A percentile compares a stretch with the other conserved stretches of the same genome.
phyloP scores from a whole-genome alignment of 1,140 invertebrate species.

The Magallana ariakensis region DNA sequence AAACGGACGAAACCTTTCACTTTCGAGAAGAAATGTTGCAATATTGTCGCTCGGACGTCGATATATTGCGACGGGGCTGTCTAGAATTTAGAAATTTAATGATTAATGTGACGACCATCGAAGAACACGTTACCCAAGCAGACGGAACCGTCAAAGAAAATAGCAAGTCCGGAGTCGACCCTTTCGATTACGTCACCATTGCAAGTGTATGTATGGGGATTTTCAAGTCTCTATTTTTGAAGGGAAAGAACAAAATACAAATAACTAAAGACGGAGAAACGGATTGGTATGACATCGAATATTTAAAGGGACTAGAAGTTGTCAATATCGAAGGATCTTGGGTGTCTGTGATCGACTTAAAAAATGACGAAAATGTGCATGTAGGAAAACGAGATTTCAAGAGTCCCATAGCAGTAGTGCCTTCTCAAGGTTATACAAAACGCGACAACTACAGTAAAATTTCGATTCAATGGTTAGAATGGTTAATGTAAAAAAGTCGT shows the following conservation, averaged over 20 bases:
- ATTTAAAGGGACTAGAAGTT: background rate
- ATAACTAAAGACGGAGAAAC: constrained; percentile 1
- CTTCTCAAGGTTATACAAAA: constrained; percentile 43
- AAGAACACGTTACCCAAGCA: background rate
- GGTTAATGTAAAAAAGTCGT: constrained; percentile 40
- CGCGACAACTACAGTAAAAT: constrained; percentile 49
- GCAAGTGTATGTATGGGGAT: constrained; percentile 46
- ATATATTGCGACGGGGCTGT: constrained; percentile 43
- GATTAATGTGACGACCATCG: constrained; percentile 38
- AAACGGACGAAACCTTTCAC: constrained; percentile 46
- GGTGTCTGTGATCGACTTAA: constrained; percentile 9
- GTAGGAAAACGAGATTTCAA: constrained; percentile 25
- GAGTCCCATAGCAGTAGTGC: constrained; percentile 45
- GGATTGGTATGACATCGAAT: background rate
- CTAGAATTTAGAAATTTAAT: constrained; percentile 52
- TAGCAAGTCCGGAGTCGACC: constrained; percentile 41
- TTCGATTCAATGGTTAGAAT: constrained; percentile 52
- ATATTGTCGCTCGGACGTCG: constrained; percentile 51
- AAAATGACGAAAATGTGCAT: constrained; percentile 17
- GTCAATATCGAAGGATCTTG: background rate
- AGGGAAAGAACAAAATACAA: constrained; percentile 38
- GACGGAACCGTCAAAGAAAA: constrained; percentile 36
- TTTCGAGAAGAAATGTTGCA: constrained; percentile 47
- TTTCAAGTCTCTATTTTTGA: constrained; percentile 29
- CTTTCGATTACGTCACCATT: constrained; percentile 52